Conservation (phyloP, 1,140 invertebrate species). For the Hycleus cichorii region DNA sequence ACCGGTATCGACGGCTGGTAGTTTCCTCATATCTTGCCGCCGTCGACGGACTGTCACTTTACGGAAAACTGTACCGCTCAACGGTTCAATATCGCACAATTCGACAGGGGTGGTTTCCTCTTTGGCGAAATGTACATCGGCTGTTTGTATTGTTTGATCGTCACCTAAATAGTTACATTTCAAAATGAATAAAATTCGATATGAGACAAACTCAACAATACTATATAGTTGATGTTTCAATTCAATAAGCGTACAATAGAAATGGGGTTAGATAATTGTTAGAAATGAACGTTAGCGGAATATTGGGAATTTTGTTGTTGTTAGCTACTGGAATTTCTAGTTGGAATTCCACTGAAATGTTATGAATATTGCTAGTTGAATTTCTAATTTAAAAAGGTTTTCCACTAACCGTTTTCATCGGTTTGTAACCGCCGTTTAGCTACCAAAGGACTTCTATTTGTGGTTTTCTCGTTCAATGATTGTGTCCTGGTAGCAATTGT, state of each 20-base stretch:
- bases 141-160: background rate
- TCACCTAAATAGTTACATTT: background rate
- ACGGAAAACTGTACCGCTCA: constrained; percentile 43
- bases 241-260: too few species aligned
- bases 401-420: too few species aligned
- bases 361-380: too few species aligned
- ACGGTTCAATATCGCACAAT: constrained; percentile 40
- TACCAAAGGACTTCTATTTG: background rate
- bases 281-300: background rate
- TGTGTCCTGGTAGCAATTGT: background rate
- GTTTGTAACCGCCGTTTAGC: too few species aligned
- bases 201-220: too few species aligned
- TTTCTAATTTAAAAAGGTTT: too few species aligned
- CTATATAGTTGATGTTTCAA: too few species aligned
- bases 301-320: too few species aligned
- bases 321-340: too few species aligned
- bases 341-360: too few species aligned
- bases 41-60: constrained; percentile 44
- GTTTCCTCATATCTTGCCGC: constrained; percentile 38
- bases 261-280: background rate
- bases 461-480: constrained; percentile 5
- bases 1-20: constrained; percentile 36
- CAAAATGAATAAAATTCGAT: too few species aligned
- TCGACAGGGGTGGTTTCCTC: constrained; percentile 25
- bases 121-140: constrained; percentile 9